Base-by-base conservation (phyloP, 2,888 invertebrate genomes). In the Cactoblastis cactorum region DNA sequence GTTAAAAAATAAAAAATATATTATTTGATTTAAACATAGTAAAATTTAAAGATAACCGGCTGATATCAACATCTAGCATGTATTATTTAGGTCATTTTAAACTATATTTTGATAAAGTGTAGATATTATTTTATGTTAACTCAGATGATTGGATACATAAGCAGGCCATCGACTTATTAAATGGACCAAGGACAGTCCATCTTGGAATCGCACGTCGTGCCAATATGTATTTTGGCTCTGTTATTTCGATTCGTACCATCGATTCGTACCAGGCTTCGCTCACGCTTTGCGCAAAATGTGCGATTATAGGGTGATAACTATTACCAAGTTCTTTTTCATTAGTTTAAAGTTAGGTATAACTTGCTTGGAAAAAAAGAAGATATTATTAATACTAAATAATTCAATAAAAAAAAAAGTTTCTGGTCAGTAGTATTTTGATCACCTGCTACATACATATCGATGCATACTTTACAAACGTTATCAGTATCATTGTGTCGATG, bases 221-320 rank as follows among this genome's bases (percentile, higher is more conserved):
- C 43, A 43, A 43, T 3, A 32, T 2, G 22, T 41, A 43, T 43
- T 43, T 28, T 43, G 28, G 43, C 15, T 24, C 43, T 28, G 43
- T 19, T n/a, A 28, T 28, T 28, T 28, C 9, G 1, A 28, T 1
- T 28, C 8, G 1, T 28, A 28, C 3, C 1, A 9, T 28, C 8
- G 5, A 8, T 1, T n/a, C n/a, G n/a, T n/a, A n/a, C n/a, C n/a
- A 28, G 28, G 3, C 3, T 28, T 28, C 9, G 9, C 5, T 22
- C 22, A n/a, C n/a, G n/a, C n/a, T n/a, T n/a, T n/a, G n/a, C n/a
- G n/a, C n/a, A n/a, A n/a, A n/a, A n/a, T n/a, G n/a, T n/a, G n/a
- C n/a, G n/a, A n/a, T n/a, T 22, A 4, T 22, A 22, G 22, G 5
- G 22, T 22, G 22, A 4, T 22, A 3, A 22, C 28, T 28, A n/a